Percentiles rank a stretch among this genome's conserved stretches.
Evolutionary conservation across 2,113 vertebrate genomes (phyloP).

Genomic region (Scopus umbretta): DNA sequence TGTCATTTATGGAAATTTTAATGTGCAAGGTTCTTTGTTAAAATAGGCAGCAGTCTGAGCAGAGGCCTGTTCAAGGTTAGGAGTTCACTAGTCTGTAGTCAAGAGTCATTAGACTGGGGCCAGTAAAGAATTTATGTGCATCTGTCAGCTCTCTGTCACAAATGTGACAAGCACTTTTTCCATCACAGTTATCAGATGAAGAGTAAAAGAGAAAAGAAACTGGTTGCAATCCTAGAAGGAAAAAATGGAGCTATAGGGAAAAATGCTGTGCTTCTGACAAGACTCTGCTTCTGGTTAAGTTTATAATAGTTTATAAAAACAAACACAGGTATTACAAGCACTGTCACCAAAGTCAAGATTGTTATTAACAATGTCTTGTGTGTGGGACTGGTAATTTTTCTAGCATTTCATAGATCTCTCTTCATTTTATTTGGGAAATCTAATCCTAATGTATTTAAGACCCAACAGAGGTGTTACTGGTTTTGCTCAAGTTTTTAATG

Average conservation of each 20-base stretch:
- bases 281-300: not conserved
- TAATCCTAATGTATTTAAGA: not conserved
- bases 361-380: not conserved
- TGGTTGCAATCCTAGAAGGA: not conserved
- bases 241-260: not conserved
- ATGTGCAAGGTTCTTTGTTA: not conserved
- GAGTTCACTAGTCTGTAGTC: not conserved
- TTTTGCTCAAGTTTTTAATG: not conserved
- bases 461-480: not conserved
- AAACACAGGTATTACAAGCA: not conserved
- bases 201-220: not conserved
- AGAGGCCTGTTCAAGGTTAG: not conserved
- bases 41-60: not conserved
- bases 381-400: not conserved
- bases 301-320: not conserved
- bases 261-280: not conserved
- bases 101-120: not conserved
- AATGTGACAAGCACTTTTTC: not conserved
- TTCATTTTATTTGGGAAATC: not conserved
- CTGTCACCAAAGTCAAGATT: not conserved
- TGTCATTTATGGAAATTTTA: not conserved
- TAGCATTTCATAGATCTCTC: not conserved
- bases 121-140: not conserved
- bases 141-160: not conserved
- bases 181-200: not conserved